Evolutionary conservation across 2,888 invertebrate genomes (phyloP).

Genomic region (Dendrolimus pini): DNA sequence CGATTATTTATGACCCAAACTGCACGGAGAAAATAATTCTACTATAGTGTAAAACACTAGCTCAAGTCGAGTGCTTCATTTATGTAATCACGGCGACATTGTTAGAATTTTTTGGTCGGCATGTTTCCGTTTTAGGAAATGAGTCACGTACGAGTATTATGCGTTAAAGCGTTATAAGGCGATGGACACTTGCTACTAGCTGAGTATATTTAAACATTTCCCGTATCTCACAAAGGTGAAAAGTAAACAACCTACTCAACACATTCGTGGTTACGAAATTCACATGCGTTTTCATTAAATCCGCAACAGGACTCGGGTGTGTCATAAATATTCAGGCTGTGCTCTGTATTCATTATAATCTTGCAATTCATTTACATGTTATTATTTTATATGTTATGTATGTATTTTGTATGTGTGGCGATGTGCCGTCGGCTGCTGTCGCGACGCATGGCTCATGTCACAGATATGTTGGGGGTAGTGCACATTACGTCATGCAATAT

Average conservation of each 20-base stretch:
- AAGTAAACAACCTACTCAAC: constrained; percentile 14
- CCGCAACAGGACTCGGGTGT: constrained; percentile 35
- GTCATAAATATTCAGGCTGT: constrained; percentile 56
- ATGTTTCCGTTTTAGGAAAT: not conserved
- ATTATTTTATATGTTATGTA: constrained; percentile 37
- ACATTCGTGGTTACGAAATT: constrained; percentile 34
- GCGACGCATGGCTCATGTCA: constrained; percentile 5
- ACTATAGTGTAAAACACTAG: too few species aligned
- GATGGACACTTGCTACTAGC: too few species aligned
- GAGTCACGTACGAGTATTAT: not conserved
- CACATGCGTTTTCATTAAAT: constrained; percentile 39
- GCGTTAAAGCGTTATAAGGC: not conserved
- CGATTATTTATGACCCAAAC: too few species aligned
- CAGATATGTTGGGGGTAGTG: constrained; percentile 6
- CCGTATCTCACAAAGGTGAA: too few species aligned
- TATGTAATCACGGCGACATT: too few species aligned
- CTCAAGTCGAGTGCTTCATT: too few species aligned
- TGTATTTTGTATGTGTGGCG: constrained; percentile 25
- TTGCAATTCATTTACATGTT: constrained; percentile 63
- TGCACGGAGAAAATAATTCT: too few species aligned
- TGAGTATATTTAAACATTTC: too few species aligned
- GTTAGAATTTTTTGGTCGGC: not conserved
- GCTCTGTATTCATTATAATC: constrained; percentile 57
- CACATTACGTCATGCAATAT: constrained; percentile 4
- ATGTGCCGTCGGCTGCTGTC: constrained; percentile 10